phyloP scores from a whole-genome alignment of 2,888 invertebrate genomes.

The Caenorhabditis virilis region DNA sequence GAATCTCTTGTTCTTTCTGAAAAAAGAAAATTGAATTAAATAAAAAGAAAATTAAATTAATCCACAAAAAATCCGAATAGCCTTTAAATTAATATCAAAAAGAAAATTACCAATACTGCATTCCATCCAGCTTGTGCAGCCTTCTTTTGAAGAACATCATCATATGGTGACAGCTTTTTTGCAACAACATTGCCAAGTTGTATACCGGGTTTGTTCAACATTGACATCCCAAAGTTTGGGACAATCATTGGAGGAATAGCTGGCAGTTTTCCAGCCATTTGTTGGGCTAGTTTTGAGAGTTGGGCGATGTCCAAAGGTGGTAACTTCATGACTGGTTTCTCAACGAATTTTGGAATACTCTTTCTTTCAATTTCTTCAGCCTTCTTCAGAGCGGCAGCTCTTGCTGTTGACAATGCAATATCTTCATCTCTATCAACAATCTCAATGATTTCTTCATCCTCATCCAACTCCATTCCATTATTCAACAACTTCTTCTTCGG shows the following conservation, averaged over 20 bases:
- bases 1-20: neutral
- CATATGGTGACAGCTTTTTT: neutral
- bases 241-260: neutral
- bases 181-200: neutral
- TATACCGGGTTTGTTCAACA: no score
- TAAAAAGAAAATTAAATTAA: no score
- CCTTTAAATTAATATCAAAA: neutral
- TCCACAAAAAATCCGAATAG: neutral
- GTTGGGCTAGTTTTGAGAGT: neutral
- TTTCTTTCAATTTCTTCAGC: neutral
- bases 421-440: neutral
- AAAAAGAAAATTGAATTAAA: no score
- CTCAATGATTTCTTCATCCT: neutral
- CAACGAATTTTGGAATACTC: neutral
- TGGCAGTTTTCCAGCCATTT: no score
- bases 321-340: no score
- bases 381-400: neutral
- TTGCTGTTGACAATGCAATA: neutral
- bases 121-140: neutral
- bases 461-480: neutral
- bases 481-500: neutral
- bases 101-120: neutral
- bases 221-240: neutral
- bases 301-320: neutral
- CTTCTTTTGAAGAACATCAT: neutral